A percentile compares a stretch with the other conserved stretches of the same genome.
Evolutionary conservation across 2,888 invertebrate species (phyloP).

Genomic region (Drosophila basisetae): DNA sequence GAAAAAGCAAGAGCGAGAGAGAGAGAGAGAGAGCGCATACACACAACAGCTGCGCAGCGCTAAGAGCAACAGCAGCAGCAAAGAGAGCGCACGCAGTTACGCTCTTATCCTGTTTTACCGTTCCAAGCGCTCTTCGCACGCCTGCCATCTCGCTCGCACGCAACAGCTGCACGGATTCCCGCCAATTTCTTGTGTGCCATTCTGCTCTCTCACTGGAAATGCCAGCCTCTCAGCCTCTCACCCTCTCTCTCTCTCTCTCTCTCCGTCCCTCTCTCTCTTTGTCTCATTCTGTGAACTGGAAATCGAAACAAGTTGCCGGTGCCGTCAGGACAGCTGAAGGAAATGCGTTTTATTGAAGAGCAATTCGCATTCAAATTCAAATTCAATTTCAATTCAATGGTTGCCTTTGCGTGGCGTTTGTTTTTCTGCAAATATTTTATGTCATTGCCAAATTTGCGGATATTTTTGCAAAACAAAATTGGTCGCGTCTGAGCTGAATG

Average conservation of each 20-base stretch:
- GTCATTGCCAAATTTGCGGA: slow-evolving; percentile 51
- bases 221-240: neutral
- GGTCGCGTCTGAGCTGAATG: slow-evolving; percentile 47
- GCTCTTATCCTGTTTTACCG: slow-evolving; percentile 64
- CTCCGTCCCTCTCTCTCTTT: slow-evolving; percentile 8
- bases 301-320: slow-evolving; percentile 45
- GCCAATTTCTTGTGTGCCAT: slow-evolving; percentile 63
- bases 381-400: slow-evolving; percentile 19
- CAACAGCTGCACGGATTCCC: slow-evolving; percentile 69
- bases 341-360: slow-evolving; percentile 17
- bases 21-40: slow-evolving; percentile 2
- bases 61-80: slow-evolving; percentile 26
- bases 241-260: slow-evolving; percentile 6
- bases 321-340: slow-evolving; percentile 17
- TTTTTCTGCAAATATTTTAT: slow-evolving; percentile 38
- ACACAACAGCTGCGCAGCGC: slow-evolving; percentile 49
- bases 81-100: slow-evolving; percentile 39
- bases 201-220: slow-evolving; percentile 55
- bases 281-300: slow-evolving; percentile 32
- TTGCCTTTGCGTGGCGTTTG: slow-evolving; percentile 32
- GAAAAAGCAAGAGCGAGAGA: neutral
- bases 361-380: slow-evolving; percentile 9
- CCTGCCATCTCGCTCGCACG: slow-evolving; percentile 46
- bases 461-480: slow-evolving; percentile 22
- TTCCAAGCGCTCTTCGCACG: slow-evolving; percentile 54